These are phyloP conservation scores for Balearica regulorum DNA, from an alignment of 2,797 vertebrate genomes.

Conservation along the genomic window DNA sequence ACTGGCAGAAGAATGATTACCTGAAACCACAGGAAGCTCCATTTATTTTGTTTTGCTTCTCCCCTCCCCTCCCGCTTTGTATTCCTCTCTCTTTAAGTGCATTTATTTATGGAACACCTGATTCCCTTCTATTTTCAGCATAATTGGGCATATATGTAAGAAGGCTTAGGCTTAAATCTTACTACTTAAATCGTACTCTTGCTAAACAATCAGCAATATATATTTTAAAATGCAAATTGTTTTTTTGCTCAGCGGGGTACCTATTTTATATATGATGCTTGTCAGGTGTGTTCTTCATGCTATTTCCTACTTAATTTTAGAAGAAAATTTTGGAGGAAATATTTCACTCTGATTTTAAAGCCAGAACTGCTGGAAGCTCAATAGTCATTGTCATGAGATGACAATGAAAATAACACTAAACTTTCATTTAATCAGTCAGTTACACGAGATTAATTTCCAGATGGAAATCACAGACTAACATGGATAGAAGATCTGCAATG, in stretches of 20 bases:
- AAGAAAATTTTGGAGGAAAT: not conserved
- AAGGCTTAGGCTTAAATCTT: not conserved
- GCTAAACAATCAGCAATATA: not conserved
- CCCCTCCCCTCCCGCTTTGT: not conserved
- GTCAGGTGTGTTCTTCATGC: not conserved
- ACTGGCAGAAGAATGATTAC: not conserved
- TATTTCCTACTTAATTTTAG: not conserved
- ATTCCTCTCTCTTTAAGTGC: not conserved
- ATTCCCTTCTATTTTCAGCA: not conserved
- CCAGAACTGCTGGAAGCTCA: not conserved
- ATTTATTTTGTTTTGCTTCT: not conserved
- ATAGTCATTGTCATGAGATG: not conserved
- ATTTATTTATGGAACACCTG: constrained; percentile 9
- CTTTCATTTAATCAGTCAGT: not conserved
- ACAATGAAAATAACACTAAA: not conserved
- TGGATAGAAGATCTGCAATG: not conserved
- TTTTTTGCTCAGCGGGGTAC: not conserved
- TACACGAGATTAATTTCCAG: not conserved
- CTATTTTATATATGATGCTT: not conserved
- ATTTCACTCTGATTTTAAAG: not conserved
- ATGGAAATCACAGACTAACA: not conserved
- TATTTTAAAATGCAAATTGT: not conserved
- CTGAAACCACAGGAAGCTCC: not conserved
- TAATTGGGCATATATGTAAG: not conserved
- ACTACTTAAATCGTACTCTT: not conserved